Evolutionary conservation across 2,797 vertebrate genomes (phyloP).

Genomic region (Simalia tracyae): DNA sequence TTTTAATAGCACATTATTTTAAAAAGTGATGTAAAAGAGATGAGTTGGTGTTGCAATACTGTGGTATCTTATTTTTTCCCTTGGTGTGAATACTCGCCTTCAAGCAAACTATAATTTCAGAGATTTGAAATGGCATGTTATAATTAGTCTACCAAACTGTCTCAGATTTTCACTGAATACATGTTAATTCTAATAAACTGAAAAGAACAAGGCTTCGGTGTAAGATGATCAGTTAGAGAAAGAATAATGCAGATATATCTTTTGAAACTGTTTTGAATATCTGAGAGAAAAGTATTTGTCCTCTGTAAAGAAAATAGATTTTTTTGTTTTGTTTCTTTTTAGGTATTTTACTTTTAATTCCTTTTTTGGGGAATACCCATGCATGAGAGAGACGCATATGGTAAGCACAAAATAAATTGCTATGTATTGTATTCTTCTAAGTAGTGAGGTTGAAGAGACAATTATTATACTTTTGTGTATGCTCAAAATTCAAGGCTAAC

Average conservation of each 20-base stretch:
- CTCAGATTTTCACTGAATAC: conserved; percentile 43
- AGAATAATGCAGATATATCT: conserved; percentile 38
- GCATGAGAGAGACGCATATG: neutral
- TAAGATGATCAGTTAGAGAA: conserved; percentile 37
- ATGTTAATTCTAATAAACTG: conserved; percentile 40
- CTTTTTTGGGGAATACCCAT: neutral
- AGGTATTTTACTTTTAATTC: neutral
- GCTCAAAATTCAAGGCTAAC: neutral
- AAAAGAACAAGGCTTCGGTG: conserved; percentile 15
- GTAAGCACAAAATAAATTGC: neutral
- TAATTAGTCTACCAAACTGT: conserved; percentile 48
- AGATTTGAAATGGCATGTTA: conserved; percentile 38
- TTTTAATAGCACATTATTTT: conserved; percentile 19
- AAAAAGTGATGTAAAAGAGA: neutral
- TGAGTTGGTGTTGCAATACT: conserved; percentile 7
- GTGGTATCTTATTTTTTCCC: conserved; percentile 4
- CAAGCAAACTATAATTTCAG: conserved; percentile 12
- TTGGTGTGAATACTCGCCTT: conserved; percentile 36
- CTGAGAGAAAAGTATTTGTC: neutral
- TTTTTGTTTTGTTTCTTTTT: neutral
- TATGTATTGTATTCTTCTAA: neutral
- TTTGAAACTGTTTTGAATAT: conserved; percentile 29
- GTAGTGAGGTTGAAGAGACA: neutral
- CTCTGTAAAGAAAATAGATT: neutral
- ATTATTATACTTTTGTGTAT: neutral